Evolutionary conservation across 2,113 vertebrate genomes (phyloP).

Genomic region (Clinocottus analis): DNA sequence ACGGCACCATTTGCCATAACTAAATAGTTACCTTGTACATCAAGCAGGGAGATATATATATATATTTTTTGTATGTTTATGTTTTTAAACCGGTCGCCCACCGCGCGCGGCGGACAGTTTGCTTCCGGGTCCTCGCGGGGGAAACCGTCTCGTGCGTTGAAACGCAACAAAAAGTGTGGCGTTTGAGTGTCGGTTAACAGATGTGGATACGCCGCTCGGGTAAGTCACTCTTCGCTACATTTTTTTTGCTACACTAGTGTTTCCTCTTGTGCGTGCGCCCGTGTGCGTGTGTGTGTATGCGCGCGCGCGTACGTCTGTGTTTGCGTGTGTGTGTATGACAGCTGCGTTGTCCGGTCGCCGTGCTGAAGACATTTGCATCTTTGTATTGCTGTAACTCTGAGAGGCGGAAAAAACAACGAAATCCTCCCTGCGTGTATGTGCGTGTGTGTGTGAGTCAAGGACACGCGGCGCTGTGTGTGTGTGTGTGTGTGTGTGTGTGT

Average conservation of each 20-base stretch:
- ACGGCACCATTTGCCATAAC: constrained; percentile 84
- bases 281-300: neutral
- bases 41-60: constrained; percentile 63
- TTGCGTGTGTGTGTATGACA: constrained; percentile 26
- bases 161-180: neutral
- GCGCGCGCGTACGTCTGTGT: neutral
- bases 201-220: constrained; percentile 82
- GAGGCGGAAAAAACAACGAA: constrained; percentile 18
- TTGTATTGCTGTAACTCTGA: constrained; percentile 47
- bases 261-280: neutral
- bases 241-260: neutral
- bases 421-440: neutral
- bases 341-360: constrained; percentile 28
- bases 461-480: constrained; percentile 3
- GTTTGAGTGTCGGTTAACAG: constrained; percentile 54
- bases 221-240: constrained; percentile 75
- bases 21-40: constrained; percentile 81
- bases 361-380: constrained; percentile 5
- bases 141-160: neutral
- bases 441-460: constrained; percentile 19
- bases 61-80: constrained; percentile 18
- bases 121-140: neutral
- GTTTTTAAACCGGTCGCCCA: constrained; percentile 53
- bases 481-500: neutral
- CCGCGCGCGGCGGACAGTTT: constrained; percentile 52